These are phyloP conservation scores for Noctua janthina DNA, from an alignment of 2,888 invertebrate genomes.

Conservation along the genomic window DNA sequence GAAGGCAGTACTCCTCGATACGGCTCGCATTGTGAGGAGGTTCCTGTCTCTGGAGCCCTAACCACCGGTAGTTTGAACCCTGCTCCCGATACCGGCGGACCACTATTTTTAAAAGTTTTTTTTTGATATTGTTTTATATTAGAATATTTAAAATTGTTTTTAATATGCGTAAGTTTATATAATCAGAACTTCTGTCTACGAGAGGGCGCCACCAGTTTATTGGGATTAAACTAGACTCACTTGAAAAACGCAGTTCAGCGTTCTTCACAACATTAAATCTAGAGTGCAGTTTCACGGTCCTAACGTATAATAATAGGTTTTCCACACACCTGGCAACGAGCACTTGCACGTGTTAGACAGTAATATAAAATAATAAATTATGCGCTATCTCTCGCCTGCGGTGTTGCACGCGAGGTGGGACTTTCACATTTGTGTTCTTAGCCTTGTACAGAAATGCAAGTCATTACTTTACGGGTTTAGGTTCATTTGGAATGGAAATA, in stretches of 20 bases:
- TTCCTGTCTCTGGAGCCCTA: too few relatives aligned
- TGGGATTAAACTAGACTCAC: neutral
- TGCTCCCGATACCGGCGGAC: too few relatives aligned
- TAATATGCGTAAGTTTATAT: too few relatives aligned
- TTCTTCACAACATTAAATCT: neutral
- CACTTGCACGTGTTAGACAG: neutral
- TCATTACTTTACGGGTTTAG: conserved; percentile 16
- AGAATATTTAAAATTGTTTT: too few relatives aligned
- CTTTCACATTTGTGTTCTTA: conserved; percentile 26
- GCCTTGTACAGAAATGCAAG: conserved; percentile 8
- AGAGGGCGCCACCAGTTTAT: neutral
- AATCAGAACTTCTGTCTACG: neutral
- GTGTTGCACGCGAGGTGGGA: conserved; percentile 50
- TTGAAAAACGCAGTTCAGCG: neutral
- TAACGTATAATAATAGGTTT: neutral
- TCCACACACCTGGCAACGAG: conserved; percentile 4
- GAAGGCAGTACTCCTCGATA: too few relatives aligned
- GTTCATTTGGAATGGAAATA: conserved; percentile 10
- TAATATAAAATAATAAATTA: conserved; percentile 53
- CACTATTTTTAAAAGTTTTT: too few relatives aligned
- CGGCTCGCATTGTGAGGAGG: too few relatives aligned
- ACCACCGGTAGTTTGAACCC: too few relatives aligned
- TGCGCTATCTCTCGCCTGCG: conserved; percentile 41
- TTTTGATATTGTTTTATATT: too few relatives aligned
- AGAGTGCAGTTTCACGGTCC: neutral